Evolutionary conservation across 2,888 invertebrate genomes (phyloP).

Genomic region (Drosophila rubida): DNA sequence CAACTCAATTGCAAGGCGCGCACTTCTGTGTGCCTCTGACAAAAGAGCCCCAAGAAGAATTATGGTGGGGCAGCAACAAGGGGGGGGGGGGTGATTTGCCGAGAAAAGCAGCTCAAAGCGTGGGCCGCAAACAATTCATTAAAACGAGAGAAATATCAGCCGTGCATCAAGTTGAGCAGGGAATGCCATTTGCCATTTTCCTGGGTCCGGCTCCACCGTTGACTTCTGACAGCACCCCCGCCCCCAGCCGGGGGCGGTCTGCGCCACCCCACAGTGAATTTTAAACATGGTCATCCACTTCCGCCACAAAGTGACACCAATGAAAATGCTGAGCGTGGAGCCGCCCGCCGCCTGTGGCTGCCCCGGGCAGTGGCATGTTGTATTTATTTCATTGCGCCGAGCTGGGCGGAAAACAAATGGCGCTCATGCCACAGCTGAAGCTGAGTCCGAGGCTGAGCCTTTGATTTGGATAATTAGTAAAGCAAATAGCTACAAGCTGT

Average conservation of each 20-base stretch:
- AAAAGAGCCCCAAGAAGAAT: constrained; percentile 50
- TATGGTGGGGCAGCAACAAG: constrained; percentile 11
- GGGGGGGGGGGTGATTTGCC: too few relatives aligned
- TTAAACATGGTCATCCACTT: constrained; percentile 82
- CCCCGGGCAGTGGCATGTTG: constrained; percentile 71
- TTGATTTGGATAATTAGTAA: constrained; percentile 82
- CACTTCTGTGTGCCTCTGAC: constrained; percentile 20
- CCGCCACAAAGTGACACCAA: constrained; percentile 84
- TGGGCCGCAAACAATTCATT: constrained; percentile 79
- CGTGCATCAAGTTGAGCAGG: constrained; percentile 61
- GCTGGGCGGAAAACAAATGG: constrained; percentile 56
- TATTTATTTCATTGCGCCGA: constrained; percentile 73
- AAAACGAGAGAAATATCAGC: constrained; percentile 70
- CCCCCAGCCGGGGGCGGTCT: constrained; percentile 40
- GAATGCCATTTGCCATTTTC: constrained; percentile 25
- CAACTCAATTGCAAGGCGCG: constrained; percentile 72
- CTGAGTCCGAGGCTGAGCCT: constrained; percentile 28
- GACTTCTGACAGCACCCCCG: constrained; percentile 64
- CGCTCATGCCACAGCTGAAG: neutral
- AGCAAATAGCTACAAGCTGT: constrained; percentile 83
- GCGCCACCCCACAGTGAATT: constrained; percentile 37
- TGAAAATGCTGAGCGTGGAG: constrained; percentile 55
- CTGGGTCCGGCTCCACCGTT: constrained; percentile 16
- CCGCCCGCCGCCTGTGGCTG: constrained; percentile 44
- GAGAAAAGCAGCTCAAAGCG: constrained; percentile 47